These are phyloP conservation scores for Ectemnius cavifrons DNA, from an alignment of 2,888 invertebrate species.

Conservation along the genomic window DNA sequence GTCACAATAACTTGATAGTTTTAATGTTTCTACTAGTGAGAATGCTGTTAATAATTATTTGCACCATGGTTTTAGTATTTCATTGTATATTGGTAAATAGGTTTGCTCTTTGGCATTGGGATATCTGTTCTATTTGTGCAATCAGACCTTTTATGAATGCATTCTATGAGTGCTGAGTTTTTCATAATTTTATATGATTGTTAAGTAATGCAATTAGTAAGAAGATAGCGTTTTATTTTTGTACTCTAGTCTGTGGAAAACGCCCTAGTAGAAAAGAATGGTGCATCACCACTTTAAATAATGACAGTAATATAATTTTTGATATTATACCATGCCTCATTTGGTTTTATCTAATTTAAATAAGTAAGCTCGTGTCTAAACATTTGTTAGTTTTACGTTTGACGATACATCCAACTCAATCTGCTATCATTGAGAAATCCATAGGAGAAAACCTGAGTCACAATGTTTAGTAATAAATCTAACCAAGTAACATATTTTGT, in stretches of 20 bases:
- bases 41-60: too few species aligned
- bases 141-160: not conserved
- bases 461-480: too few species aligned
- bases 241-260: not conserved
- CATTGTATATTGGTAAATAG: not conserved
- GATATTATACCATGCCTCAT: too few species aligned
- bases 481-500: too few species aligned
- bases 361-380: too few species aligned
- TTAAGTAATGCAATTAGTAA: not conserved
- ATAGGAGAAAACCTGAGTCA: too few species aligned
- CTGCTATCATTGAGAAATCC: too few species aligned
- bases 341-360: too few species aligned
- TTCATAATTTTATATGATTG: not conserved
- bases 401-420: too few species aligned
- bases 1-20: conserved; percentile 27
- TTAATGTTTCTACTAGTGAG: not conserved
- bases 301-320: too few species aligned
- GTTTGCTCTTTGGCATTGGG: not conserved
- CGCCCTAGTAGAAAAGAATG: not conserved
- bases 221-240: not conserved
- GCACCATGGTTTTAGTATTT: not conserved
- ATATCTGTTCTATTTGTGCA: conserved; percentile 6
- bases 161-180: not conserved
- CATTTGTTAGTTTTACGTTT: too few species aligned
- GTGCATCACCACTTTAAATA: not conserved